A percentile compares a stretch with the other conserved stretches of the same genome.
Evolutionary conservation across 2,888 invertebrate species (phyloP).

Genomic region (Herminia tarsipennalis): DNA sequence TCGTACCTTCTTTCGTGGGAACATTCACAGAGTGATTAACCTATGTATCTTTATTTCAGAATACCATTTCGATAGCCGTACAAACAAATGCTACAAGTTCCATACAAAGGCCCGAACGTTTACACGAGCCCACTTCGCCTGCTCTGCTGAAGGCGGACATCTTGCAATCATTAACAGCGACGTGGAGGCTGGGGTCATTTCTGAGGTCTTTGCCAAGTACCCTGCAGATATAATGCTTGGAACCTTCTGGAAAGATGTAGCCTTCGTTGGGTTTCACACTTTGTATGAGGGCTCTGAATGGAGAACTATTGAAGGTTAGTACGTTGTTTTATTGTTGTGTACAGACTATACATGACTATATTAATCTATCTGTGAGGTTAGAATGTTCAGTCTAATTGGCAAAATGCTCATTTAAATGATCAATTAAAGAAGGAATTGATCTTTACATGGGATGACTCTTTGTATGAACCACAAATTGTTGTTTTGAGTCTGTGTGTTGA

Average conservation of each 20-base stretch:
- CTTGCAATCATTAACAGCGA: constrained; percentile 57
- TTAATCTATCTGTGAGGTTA: no score
- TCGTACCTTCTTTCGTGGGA: no score
- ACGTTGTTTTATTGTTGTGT: no score
- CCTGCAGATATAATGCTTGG: constrained; percentile 29
- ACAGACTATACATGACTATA: no score
- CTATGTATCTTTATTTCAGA: no score
- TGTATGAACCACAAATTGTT: no score
- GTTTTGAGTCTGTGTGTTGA: no score
- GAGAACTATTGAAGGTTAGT: constrained; percentile 52
- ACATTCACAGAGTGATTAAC: no score
- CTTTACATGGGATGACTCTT: no score
- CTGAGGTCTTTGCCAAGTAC: constrained; percentile 37
- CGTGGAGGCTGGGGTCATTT: constrained; percentile 39
- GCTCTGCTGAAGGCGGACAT: constrained; percentile 55
- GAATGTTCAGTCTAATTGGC: no score
- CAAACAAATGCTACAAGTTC: constrained; percentile 61
- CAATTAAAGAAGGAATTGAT: no score
- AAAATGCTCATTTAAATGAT: no score
- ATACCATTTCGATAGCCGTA: constrained; percentile 45
- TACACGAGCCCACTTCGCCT: constrained; percentile 55
- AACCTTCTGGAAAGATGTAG: constrained; percentile 27
- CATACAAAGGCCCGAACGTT: constrained; percentile 50
- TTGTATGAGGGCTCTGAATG: constrained; percentile 48
- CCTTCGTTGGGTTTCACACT: constrained; percentile 47